A percentile compares a stretch with the other conserved stretches of the same genome.
Evolutionary conservation across 2,113 vertebrate genomes (phyloP).

Genomic region (Pristiophorus japonicus): DNA sequence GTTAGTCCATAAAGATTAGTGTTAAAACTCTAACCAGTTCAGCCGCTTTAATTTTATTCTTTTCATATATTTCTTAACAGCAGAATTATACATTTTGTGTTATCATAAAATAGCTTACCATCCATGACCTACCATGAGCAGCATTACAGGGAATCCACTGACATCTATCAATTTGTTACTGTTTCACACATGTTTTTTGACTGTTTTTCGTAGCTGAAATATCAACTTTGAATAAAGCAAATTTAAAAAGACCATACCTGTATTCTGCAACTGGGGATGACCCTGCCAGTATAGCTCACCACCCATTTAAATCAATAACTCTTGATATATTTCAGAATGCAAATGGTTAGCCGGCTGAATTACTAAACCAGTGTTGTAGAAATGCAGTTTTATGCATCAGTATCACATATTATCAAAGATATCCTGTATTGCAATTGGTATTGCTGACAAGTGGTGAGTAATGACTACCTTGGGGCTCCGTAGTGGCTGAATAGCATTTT

Average conservation of each 20-base stretch:
- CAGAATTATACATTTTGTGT: not conserved
- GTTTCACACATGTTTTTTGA: not conserved
- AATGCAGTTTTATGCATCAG: not conserved
- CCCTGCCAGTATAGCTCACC: not conserved
- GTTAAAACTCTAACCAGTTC: not conserved
- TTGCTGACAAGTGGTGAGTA: slow-evolving; percentile 40
- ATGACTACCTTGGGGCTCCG: slow-evolving; percentile 41
- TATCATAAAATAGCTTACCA: not conserved
- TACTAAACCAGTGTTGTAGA: not conserved
- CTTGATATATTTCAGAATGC: slow-evolving; percentile 2
- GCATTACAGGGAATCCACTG: not conserved
- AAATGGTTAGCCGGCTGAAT: not conserved
- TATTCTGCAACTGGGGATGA: not conserved
- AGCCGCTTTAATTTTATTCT: not conserved
- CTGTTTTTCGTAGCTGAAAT: not conserved
- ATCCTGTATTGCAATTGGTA: slow-evolving; percentile 22
- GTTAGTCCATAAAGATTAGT: not conserved
- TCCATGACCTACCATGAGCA: not conserved
- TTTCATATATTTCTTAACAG: not conserved
- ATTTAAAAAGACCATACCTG: not conserved
- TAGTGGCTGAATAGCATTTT: slow-evolving; percentile 40
- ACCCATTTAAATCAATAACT: not conserved
- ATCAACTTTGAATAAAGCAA: not conserved
- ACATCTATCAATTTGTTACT: not conserved
- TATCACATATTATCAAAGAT: not conserved